A percentile compares a stretch with the other conserved stretches of the same genome.
These are phyloP conservation scores for Phengaris alcon DNA, from an alignment of 2,888 invertebrate species.

Conservation along the genomic window DNA sequence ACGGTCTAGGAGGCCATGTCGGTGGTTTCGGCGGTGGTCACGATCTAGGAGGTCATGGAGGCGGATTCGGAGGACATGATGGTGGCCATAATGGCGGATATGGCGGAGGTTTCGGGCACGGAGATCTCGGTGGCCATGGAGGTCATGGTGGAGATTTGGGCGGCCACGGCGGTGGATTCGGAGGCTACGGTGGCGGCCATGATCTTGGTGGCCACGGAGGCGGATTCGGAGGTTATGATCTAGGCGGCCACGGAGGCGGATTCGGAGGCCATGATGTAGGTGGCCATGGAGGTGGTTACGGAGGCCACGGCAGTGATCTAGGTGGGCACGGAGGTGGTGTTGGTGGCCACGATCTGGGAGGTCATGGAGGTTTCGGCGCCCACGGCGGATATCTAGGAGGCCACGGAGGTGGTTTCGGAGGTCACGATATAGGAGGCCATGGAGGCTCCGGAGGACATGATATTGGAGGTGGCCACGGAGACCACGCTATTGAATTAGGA, in stretches of 20 bases:
- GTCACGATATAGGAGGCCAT: slow-evolving; percentile 38
- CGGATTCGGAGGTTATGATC: slow-evolving; percentile 36
- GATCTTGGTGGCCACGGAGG: slow-evolving; percentile 45
- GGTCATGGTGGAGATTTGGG: slow-evolving; percentile 44
- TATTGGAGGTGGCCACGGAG: slow-evolving; percentile 40
- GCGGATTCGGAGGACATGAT: slow-evolving; percentile 42
- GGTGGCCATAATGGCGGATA: slow-evolving; percentile 44
- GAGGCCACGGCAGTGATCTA: slow-evolving; percentile 43
- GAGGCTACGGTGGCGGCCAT: slow-evolving; percentile 43
- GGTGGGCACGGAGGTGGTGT: slow-evolving; percentile 40
- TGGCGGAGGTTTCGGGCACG: slow-evolving; percentile 41
- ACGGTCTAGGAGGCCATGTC: slow-evolving; percentile 42
- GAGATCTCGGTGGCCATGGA: slow-evolving; percentile 40
- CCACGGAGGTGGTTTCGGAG: slow-evolving; percentile 36
- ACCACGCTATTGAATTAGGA: slow-evolving; percentile 43
- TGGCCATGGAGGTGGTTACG: slow-evolving; percentile 45
- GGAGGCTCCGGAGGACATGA: slow-evolving; percentile 38
- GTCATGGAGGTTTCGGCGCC: slow-evolving; percentile 39
- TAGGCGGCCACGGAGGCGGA: slow-evolving; percentile 46
- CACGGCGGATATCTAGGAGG: slow-evolving; percentile 33
- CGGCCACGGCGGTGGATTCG: slow-evolving; percentile 45
- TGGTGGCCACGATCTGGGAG: slow-evolving; percentile 41
- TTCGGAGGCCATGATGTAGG: slow-evolving; percentile 41
- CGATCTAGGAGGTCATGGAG: slow-evolving; percentile 37
- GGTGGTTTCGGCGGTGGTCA: slow-evolving; percentile 35